phyloP scores from a whole-genome alignment of 2,797 vertebrate genomes.

The Oceanodroma leucorhoa region DNA sequence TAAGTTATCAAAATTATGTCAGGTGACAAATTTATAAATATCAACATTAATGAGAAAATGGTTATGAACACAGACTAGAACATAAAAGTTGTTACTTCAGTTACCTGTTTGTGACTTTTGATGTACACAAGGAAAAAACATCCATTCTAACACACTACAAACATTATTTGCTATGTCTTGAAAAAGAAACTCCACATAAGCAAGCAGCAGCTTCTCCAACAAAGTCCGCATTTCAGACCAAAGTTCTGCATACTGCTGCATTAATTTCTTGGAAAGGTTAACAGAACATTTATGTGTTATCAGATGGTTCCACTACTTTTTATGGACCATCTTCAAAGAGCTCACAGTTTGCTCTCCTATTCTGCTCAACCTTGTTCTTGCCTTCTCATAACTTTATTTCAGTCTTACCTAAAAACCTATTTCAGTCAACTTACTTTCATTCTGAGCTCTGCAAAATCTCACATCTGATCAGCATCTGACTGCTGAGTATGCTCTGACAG shows the following conservation, averaged over 20 bases:
- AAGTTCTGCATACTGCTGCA: not conserved
- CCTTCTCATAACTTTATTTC: not conserved
- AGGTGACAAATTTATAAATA: not conserved
- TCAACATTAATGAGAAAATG: not conserved
- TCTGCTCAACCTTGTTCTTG: not conserved
- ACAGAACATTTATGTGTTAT: not conserved
- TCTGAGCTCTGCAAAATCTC: not conserved
- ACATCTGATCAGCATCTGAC: not conserved
- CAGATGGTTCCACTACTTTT: not conserved
- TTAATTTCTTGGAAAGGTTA: not conserved
- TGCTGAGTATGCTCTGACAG: not conserved
- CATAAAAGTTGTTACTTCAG: not conserved
- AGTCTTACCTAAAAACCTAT: not conserved
- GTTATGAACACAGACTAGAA: not conserved
- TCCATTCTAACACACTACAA: not conserved
- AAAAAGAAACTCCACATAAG: not conserved
- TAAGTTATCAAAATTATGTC: not conserved
- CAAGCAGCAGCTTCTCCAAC: not conserved
- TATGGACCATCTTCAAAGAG: not conserved
- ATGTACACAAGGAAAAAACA: not conserved
- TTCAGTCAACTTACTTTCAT: not conserved
- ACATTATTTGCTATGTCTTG: not conserved
- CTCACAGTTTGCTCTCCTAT: not conserved
- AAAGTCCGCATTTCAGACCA: not conserved
- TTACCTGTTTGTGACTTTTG: not conserved